phyloP scores from a whole-genome alignment of 2,888 invertebrate genomes.

The Adineta ricciae region DNA sequence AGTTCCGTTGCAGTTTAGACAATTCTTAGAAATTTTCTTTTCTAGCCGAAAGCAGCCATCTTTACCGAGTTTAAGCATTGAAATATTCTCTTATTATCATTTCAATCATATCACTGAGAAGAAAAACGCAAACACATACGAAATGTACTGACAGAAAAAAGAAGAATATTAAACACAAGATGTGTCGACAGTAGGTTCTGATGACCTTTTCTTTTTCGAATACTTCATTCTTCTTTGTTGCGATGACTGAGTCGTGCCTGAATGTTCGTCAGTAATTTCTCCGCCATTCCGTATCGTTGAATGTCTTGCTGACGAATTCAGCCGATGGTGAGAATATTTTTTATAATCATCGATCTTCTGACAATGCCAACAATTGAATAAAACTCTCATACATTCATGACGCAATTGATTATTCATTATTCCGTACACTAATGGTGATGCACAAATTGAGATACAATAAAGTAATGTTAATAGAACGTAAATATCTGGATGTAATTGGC shows the following conservation, averaged over 20 bases:
- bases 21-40: no score
- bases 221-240: not conserved
- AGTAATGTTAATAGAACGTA: slow-evolving; percentile 32
- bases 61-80: not conserved
- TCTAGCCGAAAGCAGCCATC: no score
- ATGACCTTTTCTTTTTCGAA: not conserved
- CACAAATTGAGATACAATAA: slow-evolving; percentile 28
- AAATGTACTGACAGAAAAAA: not conserved
- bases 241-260: not conserved
- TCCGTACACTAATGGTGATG: slow-evolving; percentile 32
- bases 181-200: not conserved
- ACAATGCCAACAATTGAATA: not conserved
- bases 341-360: not conserved
- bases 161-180: not conserved
- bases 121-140: not conserved
- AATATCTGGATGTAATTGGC: slow-evolving; percentile 32
- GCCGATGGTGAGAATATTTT: not conserved
- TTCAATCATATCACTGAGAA: not conserved
- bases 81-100: not conserved
- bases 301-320: not conserved
- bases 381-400: slow-evolving; percentile 19
- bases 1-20: no score
- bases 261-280: not conserved
- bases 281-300: not conserved
- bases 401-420: slow-evolving; percentile 32